Evolutionary conservation across 2,113 vertebrate species (phyloP).

Genomic region (Oceanites oceanicus): DNA sequence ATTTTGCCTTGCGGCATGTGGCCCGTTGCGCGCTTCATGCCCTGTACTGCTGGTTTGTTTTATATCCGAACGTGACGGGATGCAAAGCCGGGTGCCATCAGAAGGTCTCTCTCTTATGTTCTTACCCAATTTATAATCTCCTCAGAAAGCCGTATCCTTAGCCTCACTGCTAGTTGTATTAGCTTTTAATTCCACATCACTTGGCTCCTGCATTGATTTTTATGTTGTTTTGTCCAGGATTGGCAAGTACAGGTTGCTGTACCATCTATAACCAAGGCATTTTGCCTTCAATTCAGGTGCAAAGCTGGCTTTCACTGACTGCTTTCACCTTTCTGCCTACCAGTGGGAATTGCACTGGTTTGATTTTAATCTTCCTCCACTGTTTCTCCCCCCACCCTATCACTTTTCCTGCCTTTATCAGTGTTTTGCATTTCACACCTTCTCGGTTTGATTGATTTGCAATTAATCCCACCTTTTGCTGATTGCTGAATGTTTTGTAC

Average conservation of each 20-base stretch:
- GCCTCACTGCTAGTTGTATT: background rate
- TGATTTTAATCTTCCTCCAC: background rate
- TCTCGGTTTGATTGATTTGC: background rate
- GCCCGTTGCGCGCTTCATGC: rapidly evolving
- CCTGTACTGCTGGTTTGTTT: rapidly evolving
- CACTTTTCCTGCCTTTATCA: background rate
- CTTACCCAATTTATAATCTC: background rate
- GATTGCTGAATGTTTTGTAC: background rate
- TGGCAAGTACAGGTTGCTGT: background rate
- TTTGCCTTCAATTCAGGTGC: background rate
- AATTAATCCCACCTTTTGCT: background rate
- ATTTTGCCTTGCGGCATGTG: rapidly evolving
- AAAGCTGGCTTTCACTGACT: background rate
- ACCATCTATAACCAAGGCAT: rapidly evolving
- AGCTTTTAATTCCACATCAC: background rate
- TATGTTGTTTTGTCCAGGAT: background rate
- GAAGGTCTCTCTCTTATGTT: background rate
- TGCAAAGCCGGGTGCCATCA: background rate
- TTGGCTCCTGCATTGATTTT: background rate
- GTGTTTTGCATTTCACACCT: background rate
- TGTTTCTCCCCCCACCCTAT: too few species aligned
- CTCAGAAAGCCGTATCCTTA: background rate
- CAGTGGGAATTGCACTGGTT: background rate
- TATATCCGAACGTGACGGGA: rapidly evolving
- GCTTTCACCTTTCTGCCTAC: background rate